phyloP scores from a whole-genome alignment of 2,113 vertebrate species.

The Daubentonia madagascariensis region DNA sequence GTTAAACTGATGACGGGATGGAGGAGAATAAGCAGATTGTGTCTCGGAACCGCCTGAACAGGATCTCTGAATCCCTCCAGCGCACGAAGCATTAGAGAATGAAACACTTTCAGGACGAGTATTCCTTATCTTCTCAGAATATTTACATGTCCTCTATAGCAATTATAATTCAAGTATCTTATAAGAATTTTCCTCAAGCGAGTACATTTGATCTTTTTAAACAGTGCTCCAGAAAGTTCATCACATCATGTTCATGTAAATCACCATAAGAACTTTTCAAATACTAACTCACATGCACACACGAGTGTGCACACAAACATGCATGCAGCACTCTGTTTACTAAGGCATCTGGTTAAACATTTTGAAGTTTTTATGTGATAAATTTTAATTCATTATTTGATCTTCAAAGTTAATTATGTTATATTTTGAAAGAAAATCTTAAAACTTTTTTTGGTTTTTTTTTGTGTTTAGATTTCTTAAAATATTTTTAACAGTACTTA shows the following conservation, averaged over 20 bases:
- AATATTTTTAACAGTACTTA: conserved; percentile 72
- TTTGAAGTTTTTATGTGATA: not conserved
- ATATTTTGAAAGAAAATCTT: not conserved
- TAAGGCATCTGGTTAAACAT: not conserved
- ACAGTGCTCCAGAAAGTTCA: not conserved
- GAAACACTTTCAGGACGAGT: not conserved
- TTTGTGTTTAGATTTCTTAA: not conserved
- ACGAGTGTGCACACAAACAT: accelerated
- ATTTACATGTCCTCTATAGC: not conserved
- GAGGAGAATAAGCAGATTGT: not conserved
- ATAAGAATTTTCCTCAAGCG: not conserved
- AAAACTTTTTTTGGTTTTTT: not conserved
- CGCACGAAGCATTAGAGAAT: not conserved
- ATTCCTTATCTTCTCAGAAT: not conserved
- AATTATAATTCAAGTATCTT: not conserved
- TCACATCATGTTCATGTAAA: not conserved
- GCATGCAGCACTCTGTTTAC: not conserved
- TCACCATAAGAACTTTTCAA: not conserved
- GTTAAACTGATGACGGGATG: not conserved
- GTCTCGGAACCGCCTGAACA: not conserved
- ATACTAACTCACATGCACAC: not conserved
- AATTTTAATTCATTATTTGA: not conserved
- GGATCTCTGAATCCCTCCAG: not conserved
- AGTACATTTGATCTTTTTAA: not conserved
- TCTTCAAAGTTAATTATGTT: not conserved